Base-by-base conservation (phyloP, 2,113 vertebrate species). In the Misgurnus mizolepis region DNA sequence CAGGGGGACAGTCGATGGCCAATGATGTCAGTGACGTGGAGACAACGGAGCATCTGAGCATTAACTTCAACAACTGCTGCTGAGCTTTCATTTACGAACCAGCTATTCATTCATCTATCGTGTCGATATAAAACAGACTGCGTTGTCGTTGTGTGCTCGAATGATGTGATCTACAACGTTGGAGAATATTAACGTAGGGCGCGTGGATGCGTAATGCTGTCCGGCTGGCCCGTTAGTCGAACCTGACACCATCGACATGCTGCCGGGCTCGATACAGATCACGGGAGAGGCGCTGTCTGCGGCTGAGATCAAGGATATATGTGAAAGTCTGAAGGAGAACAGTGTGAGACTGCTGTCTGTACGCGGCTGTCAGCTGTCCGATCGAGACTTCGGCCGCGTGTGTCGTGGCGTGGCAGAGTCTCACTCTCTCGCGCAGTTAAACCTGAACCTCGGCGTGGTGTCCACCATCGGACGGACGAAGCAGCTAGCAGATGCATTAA, bases 191-290 rank as follows among this genome's bases (percentile, higher is more conserved):
- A 18, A 17, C 8, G 55, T 18, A n/a, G 55, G 17, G n/a, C 55
- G 47, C 72, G 41, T n/a, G 60, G 3, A 34, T 41, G 49, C 11
- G 27, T 34, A 15, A 80, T 66, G 80, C 9, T 67, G 58, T 50
- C n/a, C 39, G n/a, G 12, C 53, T 11, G 39, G 8, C n/a, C 22
- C 56, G 73, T 10, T 62, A 34, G 61, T 17, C 39, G 15, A 64
- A 49, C 72, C 14, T 66, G 78, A 58, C 68, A 18, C 34, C 43
- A 11, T 72, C 76, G 69, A 55, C 40, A 98, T 98, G 97, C 90
- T 98, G 85, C 95, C 96, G 22, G 96, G 95, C 65, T 96, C 96
- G 61, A 97, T 98, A 83, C 97, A 98, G 94, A 97, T 98, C 87
- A 97, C 95, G 0, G 96, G 96, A 65, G 97, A 97, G 91, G 91